Base-by-base conservation (phyloP, 2,888 invertebrate species). In the Ophion costatus region DNA sequence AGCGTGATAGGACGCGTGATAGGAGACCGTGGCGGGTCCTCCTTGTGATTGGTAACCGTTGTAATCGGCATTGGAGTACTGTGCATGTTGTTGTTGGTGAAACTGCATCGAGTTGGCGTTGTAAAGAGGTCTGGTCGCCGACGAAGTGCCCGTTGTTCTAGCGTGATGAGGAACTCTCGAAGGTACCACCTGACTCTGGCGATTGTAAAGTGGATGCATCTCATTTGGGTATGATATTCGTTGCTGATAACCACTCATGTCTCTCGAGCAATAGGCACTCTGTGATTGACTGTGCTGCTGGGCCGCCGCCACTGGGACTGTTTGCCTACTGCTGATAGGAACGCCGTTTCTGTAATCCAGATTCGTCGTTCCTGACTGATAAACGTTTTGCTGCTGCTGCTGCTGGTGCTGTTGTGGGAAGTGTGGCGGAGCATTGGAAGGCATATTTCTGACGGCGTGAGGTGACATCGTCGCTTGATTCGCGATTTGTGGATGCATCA, bases 1-100 rank as follows among this genome's bases (percentile, higher is more conserved):
- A 11, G 90, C 86, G 70, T 94, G 93, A 82, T 93, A 93, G 1
- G 93, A 94, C 2, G 91, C 88, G 84, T 95, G 94, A 85, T 94
- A 93, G 84, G 95, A 94, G 17, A 70, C 81, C 0, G 74, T 24
- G 4, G 64, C 56, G 3, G 94, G 92, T 70, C 94, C 94, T 0
- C 89, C 85, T 83, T 95, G 95, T 45, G 94, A 93, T 14, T 71
- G 76, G 81, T 94, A 94, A 17, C 95, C 95, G 83, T 95, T 95
- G 90, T 95, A 95, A 24, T 94, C 93, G 29, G 89, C 93, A 4
- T 88, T 91, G 83, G 95, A 94, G 80, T 95, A 95, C 82, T 94
- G 93, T 80, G 94, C 94, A 85, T 94, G 94, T 87, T 94, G 95
- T 83, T 95, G 95, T 83, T 95, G 94, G 74, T 94, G 93, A 84